Percentiles rank a stretch among this genome's conserved stretches.
Evolutionary conservation across 2,888 invertebrate species (phyloP).

Genomic region (Tricholauxania praeusta): DNA sequence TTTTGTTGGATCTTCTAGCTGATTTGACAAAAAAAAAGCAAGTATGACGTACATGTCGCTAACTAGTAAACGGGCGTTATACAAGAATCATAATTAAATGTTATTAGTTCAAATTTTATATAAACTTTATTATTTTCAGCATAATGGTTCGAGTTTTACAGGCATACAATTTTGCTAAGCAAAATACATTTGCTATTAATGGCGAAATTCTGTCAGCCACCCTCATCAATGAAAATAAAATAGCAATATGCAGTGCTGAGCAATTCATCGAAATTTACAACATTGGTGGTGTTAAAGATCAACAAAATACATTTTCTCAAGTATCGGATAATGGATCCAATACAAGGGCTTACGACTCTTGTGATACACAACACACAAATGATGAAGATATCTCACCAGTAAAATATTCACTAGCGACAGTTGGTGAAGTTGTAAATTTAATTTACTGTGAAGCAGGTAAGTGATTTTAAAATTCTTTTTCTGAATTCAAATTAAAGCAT

Average conservation of each 20-base stretch:
- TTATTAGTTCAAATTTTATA: no score
- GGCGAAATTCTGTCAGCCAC: conserved; percentile 65
- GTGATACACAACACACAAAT: conserved; percentile 35
- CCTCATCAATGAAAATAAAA: conserved; percentile 61
- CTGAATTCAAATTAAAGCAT: neutral
- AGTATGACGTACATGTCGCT: neutral
- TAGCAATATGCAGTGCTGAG: conserved; percentile 66
- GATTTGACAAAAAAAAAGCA: neutral
- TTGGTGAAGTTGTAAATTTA: conserved; percentile 77
- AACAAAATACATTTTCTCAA: conserved; percentile 30
- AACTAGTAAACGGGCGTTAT: neutral
- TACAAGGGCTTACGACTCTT: conserved; percentile 30
- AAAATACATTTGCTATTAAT: conserved; percentile 64
- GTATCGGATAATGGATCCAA: conserved; percentile 23
- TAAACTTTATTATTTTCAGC: conserved; percentile 2
- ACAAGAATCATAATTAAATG: neutral
- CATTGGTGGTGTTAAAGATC: conserved; percentile 55
- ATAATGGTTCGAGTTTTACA: conserved; percentile 67
- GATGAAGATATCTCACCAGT: conserved; percentile 50
- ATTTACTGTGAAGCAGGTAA: conserved; percentile 76
- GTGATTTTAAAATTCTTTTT: neutral
- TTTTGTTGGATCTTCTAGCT: neutral
- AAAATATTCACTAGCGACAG: conserved; percentile 76
- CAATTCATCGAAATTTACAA: conserved; percentile 67
- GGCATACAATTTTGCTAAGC: conserved; percentile 66